phyloP scores from a whole-genome alignment of 1,140 invertebrate species.

The Lethrus apterus region DNA sequence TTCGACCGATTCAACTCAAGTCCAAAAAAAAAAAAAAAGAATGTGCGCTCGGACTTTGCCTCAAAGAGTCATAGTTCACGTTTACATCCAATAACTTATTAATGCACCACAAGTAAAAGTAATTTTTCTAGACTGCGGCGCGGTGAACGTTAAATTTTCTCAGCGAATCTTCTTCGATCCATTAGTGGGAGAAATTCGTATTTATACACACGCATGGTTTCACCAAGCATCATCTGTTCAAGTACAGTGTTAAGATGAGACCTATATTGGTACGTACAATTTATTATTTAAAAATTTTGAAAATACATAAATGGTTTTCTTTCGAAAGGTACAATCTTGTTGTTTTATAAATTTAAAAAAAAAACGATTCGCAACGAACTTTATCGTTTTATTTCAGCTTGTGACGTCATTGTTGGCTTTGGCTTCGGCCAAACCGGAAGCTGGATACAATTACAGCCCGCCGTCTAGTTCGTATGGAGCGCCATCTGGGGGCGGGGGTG shows the following conservation, averaged over 20 bases:
- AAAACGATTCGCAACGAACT: not conserved
- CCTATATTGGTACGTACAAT: slow-evolving; percentile 17
- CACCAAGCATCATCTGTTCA: slow-evolving; percentile 15
- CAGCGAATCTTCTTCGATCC: slow-evolving; percentile 11
- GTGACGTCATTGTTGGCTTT: slow-evolving; percentile 37
- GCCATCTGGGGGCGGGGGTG: slow-evolving; percentile 37
- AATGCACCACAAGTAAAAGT: slow-evolving; percentile 16
- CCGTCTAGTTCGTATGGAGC: slow-evolving; percentile 41
- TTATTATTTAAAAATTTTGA: slow-evolving; percentile 1
- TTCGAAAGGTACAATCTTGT: not conserved
- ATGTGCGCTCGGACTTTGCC: no score
- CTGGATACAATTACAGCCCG: slow-evolving; percentile 42
- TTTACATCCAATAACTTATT: no score
- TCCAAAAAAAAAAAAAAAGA: no score
- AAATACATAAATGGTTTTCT: not conserved
- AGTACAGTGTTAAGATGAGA: slow-evolving; percentile 17
- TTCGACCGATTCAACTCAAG: no score
- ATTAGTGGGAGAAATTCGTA: slow-evolving; percentile 8
- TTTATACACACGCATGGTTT: slow-evolving; percentile 10
- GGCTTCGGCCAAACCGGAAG: slow-evolving; percentile 39
- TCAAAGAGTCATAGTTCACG: no score
- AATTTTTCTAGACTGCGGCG: slow-evolving; percentile 14
- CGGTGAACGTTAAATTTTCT: slow-evolving; percentile 14
- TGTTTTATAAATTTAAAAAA: not conserved
- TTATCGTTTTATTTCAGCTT: slow-evolving; percentile 23